Base-by-base conservation (phyloP, 2,888 invertebrate species). In the Cerastis leucographa region DNA sequence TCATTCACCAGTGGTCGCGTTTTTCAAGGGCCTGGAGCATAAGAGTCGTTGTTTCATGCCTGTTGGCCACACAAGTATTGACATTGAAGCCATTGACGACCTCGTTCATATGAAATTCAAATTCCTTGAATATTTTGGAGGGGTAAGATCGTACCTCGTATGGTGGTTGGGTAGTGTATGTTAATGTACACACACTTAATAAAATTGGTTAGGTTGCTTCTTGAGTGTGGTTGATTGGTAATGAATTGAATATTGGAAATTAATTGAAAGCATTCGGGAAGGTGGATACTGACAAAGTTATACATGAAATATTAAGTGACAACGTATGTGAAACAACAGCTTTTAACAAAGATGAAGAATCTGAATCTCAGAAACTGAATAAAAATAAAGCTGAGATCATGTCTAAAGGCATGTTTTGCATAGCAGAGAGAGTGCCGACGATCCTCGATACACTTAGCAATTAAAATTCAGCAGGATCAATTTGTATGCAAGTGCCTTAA, bases 41-140 rank as follows among this genome's bases (percentile, higher is more conserved):
- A 81, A 89, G 89, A 82, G 72, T 73, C 83, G 87, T 89, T 89
- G 90, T 91, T 89, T 90, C 86, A 88, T 87, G 89, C 73, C 75
- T 66, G 77, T 85, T 88, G 84, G 72, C 71, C 71, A 71, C 72
- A 83, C 79, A 73, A 90, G 90, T 91, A 89, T 89, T 89, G 87
- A 80, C 83, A 83, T 88, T 85, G 87, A 83, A 81, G 76, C 59
- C 65, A 85, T 87, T 86, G 87, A 83, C 81, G 76, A 54, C 54
- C 73, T 54, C 77, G 82, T 85, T 87, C 81, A 88, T 90, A 91
- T 91, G 89, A 90, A 90, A 85, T 90, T 89, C 86, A 90, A 89
- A 90, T 91, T 81, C 78, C 71, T 75, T 71, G 72, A 76, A 68
- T 73, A 85, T 82, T 80, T 80, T 59, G 65, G 51, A 78, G 84